Percentiles rank a stretch among this genome's conserved stretches.
Conservation (phyloP, 2,797 vertebrate species). For the Adrianichthys oophorus region DNA sequence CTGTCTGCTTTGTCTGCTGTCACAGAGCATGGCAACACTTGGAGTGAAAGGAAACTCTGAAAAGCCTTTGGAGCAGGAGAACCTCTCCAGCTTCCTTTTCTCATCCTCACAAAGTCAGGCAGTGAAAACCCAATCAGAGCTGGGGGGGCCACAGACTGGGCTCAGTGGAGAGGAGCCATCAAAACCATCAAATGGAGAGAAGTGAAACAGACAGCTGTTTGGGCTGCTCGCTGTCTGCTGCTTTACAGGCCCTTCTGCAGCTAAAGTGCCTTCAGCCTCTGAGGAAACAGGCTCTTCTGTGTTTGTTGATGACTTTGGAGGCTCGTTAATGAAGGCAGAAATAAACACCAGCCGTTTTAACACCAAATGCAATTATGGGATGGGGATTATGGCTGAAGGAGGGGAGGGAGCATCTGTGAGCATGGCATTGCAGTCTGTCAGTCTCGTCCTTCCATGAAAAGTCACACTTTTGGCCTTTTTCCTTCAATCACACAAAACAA, state of each 20-base stretch:
- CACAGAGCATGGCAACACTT: conserved; percentile 10
- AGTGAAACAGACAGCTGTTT: conserved; percentile 52
- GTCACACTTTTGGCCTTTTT: too few relatives aligned
- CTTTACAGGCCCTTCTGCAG: conserved; percentile 30
- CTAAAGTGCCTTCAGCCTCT: conserved; percentile 47
- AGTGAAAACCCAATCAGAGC: conserved; percentile 57
- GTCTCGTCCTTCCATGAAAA: too few relatives aligned
- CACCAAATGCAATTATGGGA: conserved; percentile 52
- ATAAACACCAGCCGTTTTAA: conserved; percentile 39
- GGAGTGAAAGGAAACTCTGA: conserved; percentile 23
- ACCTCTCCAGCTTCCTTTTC: conserved; percentile 27
- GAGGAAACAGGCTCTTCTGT: conserved; percentile 39
- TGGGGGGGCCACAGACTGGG: conserved; percentile 19
- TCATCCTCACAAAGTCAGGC: conserved; percentile 28
- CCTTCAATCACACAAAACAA: too few relatives aligned
- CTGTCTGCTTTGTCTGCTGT: conserved; percentile 39
- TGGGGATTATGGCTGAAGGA: conserved; percentile 44
- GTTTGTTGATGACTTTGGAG: conserved; percentile 54
- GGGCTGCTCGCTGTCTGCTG: conserved; percentile 46
- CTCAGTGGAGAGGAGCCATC: conserved; percentile 15
- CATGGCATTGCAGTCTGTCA: too few relatives aligned
- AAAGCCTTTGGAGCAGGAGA: conserved; percentile 30
- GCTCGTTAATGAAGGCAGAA: conserved; percentile 60
- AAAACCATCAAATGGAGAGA: conserved; percentile 29
- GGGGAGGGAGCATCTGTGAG: conserved; percentile 5